Evolutionary conservation across 35 echinoderm and acorn worm genomes (phyloP).

Genomic region (Lytechinus variegatus): DNA sequence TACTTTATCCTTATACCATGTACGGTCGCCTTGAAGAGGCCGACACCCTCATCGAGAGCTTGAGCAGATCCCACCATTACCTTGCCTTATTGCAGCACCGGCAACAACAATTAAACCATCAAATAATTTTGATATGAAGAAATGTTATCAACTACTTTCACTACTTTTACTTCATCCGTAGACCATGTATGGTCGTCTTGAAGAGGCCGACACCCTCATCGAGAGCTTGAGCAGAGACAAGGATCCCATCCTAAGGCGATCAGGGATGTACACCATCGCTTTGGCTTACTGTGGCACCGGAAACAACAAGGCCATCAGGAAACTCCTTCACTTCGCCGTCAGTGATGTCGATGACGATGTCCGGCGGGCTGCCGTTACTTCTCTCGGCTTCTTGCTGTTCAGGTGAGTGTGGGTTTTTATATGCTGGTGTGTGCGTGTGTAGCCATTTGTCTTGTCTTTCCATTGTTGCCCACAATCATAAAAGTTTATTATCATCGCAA

Average conservation of each 20-base stretch:
- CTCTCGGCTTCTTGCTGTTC: constrained; percentile 90
- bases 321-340: constrained; percentile 92
- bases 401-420: constrained; percentile 68
- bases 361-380: constrained; percentile 86
- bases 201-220: constrained; percentile 94
- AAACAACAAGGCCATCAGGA: constrained; percentile 91
- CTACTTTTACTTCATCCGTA: not conserved
- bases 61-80: too few species aligned
- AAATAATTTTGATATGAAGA: too few species aligned
- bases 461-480: too few species aligned
- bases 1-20: too few species aligned
- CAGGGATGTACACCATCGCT: constrained; percentile 97
- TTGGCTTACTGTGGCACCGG: constrained; percentile 94
- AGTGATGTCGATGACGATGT: constrained; percentile 98
- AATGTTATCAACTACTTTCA: too few species aligned
- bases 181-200: constrained; percentile 97
- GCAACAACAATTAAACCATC: too few species aligned
- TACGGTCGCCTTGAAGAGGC: too few species aligned
- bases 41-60: too few species aligned
- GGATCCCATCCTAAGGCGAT: constrained; percentile 89
- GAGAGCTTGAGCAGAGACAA: constrained; percentile 92
- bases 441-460: too few species aligned
- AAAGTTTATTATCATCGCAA: too few species aligned
- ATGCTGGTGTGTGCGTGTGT: too few species aligned
- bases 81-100: too few species aligned